Conservation (phyloP, 2,797 vertebrate species). For the Arctocebus calabarensis region DNA sequence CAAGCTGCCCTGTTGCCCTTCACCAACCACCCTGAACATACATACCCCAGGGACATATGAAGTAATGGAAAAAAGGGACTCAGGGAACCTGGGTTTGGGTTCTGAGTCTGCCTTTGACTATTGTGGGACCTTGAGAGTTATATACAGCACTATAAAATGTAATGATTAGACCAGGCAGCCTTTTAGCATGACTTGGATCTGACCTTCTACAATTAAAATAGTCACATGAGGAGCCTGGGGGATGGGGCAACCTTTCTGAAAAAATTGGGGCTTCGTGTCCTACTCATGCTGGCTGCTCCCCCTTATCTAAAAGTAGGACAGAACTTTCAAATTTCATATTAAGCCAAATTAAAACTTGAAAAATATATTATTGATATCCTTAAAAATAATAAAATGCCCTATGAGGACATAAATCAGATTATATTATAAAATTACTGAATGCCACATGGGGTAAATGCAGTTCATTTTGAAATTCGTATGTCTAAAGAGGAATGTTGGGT, state of each 20-base stretch:
- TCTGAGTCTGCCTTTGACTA: not conserved
- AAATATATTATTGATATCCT: not conserved
- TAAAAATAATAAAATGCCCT: conserved; percentile 2
- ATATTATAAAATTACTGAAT: conserved; percentile 9
- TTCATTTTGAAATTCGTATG: conserved; percentile 31
- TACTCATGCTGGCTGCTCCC: not conserved
- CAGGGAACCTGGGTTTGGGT: not conserved
- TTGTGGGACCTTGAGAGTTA: not conserved
- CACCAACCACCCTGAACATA: not conserved
- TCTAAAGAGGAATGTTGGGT: conserved; percentile 11
- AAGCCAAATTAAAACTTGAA: conserved; percentile 35
- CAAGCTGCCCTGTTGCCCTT: not conserved
- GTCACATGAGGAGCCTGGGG: not conserved
- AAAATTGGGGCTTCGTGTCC: not conserved
- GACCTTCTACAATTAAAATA: not conserved
- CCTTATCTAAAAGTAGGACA: not conserved
- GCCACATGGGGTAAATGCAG: not conserved
- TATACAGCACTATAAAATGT: not conserved
- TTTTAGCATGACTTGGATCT: not conserved
- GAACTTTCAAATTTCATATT: conserved; percentile 54
- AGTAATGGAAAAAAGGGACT: not conserved
- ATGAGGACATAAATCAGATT: not conserved
- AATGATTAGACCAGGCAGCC: not conserved
- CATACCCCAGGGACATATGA: not conserved
- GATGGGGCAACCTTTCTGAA: not conserved